Evolutionary conservation across 1,140 invertebrate genomes (phyloP).

Genomic region (Lasaia peninsularis): DNA sequence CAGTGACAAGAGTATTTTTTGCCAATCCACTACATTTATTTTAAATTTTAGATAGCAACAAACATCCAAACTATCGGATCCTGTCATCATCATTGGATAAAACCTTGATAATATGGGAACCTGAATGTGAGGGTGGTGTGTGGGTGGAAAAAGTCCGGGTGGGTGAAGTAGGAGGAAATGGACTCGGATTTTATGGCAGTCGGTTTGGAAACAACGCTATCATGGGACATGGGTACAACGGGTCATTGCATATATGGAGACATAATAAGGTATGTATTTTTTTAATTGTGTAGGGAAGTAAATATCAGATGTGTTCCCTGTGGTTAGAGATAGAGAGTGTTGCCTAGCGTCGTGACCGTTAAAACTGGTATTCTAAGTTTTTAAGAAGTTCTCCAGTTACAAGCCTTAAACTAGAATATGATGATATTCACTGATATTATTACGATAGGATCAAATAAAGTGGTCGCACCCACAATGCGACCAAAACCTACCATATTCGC

Average conservation of each 20-base stretch:
- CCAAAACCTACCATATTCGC: no score
- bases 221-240: slow-evolving; percentile 93
- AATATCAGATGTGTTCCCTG: no score
- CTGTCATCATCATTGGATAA: slow-evolving; percentile 96
- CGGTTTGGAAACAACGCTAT: slow-evolving; percentile 87
- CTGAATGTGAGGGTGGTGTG: slow-evolving; percentile 77
- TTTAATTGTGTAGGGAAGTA: not conserved
- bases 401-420: no score
- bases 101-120: slow-evolving; percentile 94
- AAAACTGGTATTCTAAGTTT: no score
- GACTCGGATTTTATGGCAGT: slow-evolving; percentile 93
- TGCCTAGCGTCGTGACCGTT: no score
- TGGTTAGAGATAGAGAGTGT: no score
- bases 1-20: no score
- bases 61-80: slow-evolving; percentile 76
- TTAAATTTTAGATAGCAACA: slow-evolving; percentile 25
- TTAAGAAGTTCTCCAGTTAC: no score
- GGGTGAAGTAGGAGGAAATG: slow-evolving; percentile 95
- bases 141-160: slow-evolving; percentile 91
- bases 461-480: no score
- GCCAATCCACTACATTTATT: no score
- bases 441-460: no score
- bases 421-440: no score
- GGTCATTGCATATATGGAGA: slow-evolving; percentile 95
- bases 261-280: slow-evolving; percentile 69